Evolutionary conservation across 2,113 vertebrate species (phyloP), one percentile per base, ranked within the genome.

Genomic region (Promerops cafer): DNA sequence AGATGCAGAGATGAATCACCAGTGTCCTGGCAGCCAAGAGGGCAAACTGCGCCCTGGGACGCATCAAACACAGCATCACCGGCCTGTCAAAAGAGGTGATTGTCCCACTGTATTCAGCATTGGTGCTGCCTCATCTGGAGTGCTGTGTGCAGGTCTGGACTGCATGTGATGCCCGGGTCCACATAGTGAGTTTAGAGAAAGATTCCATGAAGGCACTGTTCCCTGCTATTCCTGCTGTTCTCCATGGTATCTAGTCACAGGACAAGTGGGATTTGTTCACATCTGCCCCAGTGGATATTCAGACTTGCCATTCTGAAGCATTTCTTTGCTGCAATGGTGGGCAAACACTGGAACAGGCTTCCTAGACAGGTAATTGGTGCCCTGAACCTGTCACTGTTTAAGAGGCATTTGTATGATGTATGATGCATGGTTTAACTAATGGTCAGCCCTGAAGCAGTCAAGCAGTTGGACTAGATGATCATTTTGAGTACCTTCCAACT

Each of bases 141-240:
- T 57, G 24, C 6, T 63, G 12, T 10, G 11, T 42, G 17, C 4
- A 72, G 23, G 13, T 68, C 52, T 53, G 49, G 27, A 33, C 22
- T 60, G 45, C 13, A 7, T 15, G 20, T n/a, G 18, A 40, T 40
- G 24, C 16, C 16, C 23, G 68, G 21, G 16, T 35, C 16, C 8
- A 16, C 26, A 30, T 20, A 5, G 20, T 22, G n/a, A 16, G 14
- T 30, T 76, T 22, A 31, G n/a, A 21, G n/a, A 14, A 35, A 61
- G 20, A 7, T 40, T 80, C 37, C 0, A 0, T 9, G 2, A 6
- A 47, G 5, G 13, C 33, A 9, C 13, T 52, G 44, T n/a, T n/a
- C n/a, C n/a, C n/a, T n/a, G n/a, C n/a, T n/a, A n/a, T n/a, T n/a
- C n/a, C n/a, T 59, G 1, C 16, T 37, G 6, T 31, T 60, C 33